These are phyloP conservation scores for Rostratula benghalensis DNA, from an alignment of 2,113 vertebrate species.

Conservation along the genomic window DNA sequence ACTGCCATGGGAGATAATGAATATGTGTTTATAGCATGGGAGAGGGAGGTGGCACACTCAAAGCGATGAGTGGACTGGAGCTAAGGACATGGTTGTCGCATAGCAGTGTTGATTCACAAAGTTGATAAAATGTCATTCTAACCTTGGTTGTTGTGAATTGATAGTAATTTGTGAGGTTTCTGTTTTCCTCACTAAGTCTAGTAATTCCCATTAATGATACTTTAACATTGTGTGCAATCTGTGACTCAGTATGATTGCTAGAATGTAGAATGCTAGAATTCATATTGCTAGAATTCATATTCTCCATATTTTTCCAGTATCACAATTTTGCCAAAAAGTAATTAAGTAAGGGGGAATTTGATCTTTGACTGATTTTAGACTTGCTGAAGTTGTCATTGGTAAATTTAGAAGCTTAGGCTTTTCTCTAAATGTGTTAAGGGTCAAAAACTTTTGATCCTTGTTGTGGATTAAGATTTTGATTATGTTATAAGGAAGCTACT, in stretches of 20 bases:
- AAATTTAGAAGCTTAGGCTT: not conserved
- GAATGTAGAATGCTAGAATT: not conserved
- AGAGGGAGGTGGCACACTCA: not conserved
- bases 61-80: not conserved
- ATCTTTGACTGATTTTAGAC: not conserved
- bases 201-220: not conserved
- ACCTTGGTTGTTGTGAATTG: not conserved
- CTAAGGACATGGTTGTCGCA: not conserved
- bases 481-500: not conserved
- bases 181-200: not conserved
- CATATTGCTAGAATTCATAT: not conserved
- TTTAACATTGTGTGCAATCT: fast-evolving
- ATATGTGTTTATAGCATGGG: not conserved
- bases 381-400: not conserved
- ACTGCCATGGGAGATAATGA: not conserved
- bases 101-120: not conserved
- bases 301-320: not conserved
- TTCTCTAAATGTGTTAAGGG: not conserved
- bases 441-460: not conserved
- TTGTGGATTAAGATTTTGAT: not conserved
- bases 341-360: not conserved
- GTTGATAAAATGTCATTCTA: not conserved
- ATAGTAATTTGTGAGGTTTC: not conserved
- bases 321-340: not conserved
- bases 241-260: not conserved